phyloP scores from a whole-genome alignment of 2,888 invertebrate species.

The Trichogramma evanescens region DNA sequence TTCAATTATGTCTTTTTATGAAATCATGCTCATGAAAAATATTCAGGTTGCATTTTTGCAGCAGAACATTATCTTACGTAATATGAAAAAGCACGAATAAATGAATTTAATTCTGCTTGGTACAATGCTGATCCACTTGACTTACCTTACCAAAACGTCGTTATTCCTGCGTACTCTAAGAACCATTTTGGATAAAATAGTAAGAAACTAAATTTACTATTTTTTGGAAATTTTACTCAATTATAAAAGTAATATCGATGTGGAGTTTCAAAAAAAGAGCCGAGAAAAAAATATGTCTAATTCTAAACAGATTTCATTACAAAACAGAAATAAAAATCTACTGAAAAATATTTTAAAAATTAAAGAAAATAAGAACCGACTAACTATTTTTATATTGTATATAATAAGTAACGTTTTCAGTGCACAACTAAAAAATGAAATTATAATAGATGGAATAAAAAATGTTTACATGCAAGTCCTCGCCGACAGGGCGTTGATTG shows the following conservation, averaged over 20 bases:
- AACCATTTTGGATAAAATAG: no score
- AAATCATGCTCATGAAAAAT: no score
- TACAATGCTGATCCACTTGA: no score
- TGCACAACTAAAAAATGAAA: constrained; percentile 26
- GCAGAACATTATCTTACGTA: no score
- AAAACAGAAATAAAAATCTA: background rate
- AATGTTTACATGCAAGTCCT: constrained; percentile 78
- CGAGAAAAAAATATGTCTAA: background rate
- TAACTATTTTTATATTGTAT: background rate
- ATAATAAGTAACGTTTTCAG: background rate
- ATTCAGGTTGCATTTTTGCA: no score
- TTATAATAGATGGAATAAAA: constrained; percentile 35
- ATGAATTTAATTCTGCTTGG: no score
- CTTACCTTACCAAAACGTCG: no score
- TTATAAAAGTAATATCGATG: background rate
- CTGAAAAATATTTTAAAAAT: background rate
- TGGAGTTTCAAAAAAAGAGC: background rate
- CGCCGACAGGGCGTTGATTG: constrained; percentile 90
- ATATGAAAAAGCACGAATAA: no score
- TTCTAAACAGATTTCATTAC: background rate
- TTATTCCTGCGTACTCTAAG: no score
- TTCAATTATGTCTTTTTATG: no score
- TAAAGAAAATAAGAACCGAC: background rate
- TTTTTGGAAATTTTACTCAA: background rate
- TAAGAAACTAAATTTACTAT: background rate